Percentiles rank a stretch among this genome's conserved stretches.
phyloP scores from a whole-genome alignment of 1,140 invertebrate genomes.

The Batillaria attramentaria region DNA sequence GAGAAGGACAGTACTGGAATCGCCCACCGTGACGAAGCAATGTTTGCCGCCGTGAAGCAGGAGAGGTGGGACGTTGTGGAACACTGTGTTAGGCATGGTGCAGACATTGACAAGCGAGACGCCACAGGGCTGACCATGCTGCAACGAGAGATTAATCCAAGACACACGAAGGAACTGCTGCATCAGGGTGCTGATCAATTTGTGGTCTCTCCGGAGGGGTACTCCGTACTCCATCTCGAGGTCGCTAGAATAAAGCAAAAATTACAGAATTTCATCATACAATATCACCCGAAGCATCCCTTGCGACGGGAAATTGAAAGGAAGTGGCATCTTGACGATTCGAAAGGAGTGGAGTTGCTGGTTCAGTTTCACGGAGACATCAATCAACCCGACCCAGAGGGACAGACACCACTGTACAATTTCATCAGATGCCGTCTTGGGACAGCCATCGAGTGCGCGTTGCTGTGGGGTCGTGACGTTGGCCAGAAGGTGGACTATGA shows the following conservation, averaged over 20 bases:
- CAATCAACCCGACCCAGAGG: neutral
- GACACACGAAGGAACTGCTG: neutral
- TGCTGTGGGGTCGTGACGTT: neutral
- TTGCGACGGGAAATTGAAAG: too few species aligned
- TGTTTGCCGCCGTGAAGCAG: neutral
- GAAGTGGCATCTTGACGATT: neutral
- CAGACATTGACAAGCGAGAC: conserved; percentile 4
- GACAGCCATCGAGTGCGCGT: neutral
- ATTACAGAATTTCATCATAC: too few species aligned
- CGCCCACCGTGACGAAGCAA: neutral
- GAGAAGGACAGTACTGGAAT: neutral
- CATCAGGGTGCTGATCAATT: neutral
- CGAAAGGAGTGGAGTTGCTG: neutral
- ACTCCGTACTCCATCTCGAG: neutral
- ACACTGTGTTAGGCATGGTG: neutral
- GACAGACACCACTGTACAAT: neutral
- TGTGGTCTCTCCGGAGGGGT: neutral
- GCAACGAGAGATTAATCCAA: neutral
- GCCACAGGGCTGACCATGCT: neutral
- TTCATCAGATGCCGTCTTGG: neutral
- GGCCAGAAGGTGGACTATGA: neutral
- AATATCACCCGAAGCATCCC: too few species aligned
- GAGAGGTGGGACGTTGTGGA: conserved; percentile 2
- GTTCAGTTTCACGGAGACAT: neutral
- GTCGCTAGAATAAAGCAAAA: too few species aligned